Conservation (phyloP, 2,113 vertebrate genomes). For the Phoenicopterus ruber region DNA sequence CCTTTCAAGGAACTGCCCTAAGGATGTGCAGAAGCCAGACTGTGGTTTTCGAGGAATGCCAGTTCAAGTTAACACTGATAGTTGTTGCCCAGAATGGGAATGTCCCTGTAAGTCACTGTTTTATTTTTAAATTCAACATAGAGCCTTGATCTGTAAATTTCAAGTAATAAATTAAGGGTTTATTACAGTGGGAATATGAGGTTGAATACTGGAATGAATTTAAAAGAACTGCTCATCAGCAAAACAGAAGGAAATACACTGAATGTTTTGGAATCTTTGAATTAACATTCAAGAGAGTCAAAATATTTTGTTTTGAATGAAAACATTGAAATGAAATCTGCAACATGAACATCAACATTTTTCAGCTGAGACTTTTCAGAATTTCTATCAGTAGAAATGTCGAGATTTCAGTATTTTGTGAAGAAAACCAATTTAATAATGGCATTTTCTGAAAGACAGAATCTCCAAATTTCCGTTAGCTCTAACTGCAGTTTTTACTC, state of each 20-base stretch:
- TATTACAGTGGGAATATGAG: neutral
- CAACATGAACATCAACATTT: neutral
- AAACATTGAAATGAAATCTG: neutral
- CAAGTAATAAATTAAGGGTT: neutral
- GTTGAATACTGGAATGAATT: neutral
- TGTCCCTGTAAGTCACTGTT: conserved; percentile 87
- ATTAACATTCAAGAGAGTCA: neutral
- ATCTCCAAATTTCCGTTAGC: neutral
- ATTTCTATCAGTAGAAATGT: neutral
- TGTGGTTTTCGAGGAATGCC: conserved; percentile 93
- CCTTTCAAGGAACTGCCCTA: conserved; percentile 89
- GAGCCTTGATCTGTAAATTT: neutral
- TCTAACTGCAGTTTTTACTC: neutral
- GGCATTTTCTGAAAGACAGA: neutral
- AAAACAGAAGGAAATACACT: neutral
- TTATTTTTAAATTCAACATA: neutral
- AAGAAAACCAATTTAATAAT: neutral
- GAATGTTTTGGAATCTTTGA: neutral
- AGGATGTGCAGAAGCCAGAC: conserved; percentile 82
- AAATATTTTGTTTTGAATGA: neutral
- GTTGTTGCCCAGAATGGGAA: conserved; percentile 95
- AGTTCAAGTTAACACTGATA: conserved; percentile 87
- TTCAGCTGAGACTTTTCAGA: neutral
- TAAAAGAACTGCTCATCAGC: neutral
- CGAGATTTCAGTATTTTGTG: neutral